Evolutionary conservation across 1,140 invertebrate species (phyloP).

Genomic region (Drosophila cardini): DNA sequence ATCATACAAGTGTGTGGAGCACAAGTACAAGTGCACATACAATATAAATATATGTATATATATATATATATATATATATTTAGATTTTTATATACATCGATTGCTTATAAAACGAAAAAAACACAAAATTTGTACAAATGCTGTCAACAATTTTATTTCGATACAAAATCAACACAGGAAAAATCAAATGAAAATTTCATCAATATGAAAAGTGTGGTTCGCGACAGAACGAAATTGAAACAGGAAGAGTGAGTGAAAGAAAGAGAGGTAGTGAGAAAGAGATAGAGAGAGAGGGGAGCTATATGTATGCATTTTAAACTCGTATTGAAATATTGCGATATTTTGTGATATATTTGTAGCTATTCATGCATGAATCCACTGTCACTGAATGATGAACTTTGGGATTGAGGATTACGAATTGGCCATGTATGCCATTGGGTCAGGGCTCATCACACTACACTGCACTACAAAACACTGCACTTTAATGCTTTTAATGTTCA

Average conservation of each 20-base stretch:
- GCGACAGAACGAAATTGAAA: not conserved
- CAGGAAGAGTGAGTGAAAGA: not conserved
- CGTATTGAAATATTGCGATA: slow-evolving; percentile 26
- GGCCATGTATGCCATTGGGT: slow-evolving; percentile 5
- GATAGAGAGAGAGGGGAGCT: not conserved
- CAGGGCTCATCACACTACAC: not conserved
- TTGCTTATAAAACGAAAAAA: slow-evolving; percentile 16
- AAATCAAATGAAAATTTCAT: slow-evolving; percentile 38
- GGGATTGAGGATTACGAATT: slow-evolving; percentile 25
- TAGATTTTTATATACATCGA: slow-evolving; percentile 1
- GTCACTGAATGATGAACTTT: slow-evolving; percentile 34
- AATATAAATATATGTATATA: no score
- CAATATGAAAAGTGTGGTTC: slow-evolving; percentile 31
- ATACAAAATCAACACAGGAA: slow-evolving; percentile 6
- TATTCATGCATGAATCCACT: slow-evolving; percentile 41
- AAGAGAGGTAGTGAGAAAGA: not conserved
- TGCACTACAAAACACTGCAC: no score
- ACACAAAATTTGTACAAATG: slow-evolving; percentile 25
- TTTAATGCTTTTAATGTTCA: no score
- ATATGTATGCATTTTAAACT: not conserved
- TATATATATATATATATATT: no score
- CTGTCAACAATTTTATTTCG: slow-evolving; percentile 35
- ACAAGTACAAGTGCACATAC: slow-evolving; percentile 2
- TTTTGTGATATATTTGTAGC: slow-evolving; percentile 5
- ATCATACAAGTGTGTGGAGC: slow-evolving; percentile 1